A percentile compares a stretch with the other conserved stretches of the same genome.
Conservation (phyloP, 2,797 vertebrate genomes). For the Mastacembelus armatus region DNA sequence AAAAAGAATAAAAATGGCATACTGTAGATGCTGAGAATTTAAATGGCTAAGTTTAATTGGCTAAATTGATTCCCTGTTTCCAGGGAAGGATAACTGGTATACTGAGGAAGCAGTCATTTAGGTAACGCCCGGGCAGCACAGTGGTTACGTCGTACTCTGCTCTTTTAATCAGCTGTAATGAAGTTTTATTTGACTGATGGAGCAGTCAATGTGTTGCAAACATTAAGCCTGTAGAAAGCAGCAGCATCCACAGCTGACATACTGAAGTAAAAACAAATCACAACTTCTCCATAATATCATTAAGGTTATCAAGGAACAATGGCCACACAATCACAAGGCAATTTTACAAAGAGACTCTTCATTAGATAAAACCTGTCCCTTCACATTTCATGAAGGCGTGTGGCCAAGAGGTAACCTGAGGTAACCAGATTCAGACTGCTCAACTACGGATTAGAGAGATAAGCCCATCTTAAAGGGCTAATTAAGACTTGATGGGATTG, state of each 20-base stretch:
- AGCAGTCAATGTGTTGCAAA: conserved; percentile 9
- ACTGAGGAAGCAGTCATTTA: conserved; percentile 19
- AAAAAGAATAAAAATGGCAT: background rate
- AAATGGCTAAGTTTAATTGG: background rate
- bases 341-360: conserved; percentile 11
- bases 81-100: background rate
- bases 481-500: conserved; percentile 84
- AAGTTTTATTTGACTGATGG: conserved; percentile 13
- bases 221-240: background rate
- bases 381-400: conserved; percentile 26
- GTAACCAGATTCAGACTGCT: conserved; percentile 75
- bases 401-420: conserved; percentile 65
- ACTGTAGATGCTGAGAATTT: background rate
- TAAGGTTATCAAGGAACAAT: background rate
- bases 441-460: conserved; percentile 74
- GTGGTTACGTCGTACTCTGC: conserved; percentile 23
- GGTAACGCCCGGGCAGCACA: conserved; percentile 1
- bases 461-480: conserved; percentile 79
- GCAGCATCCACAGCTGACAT: background rate
- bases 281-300: background rate
- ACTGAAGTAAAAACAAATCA: background rate
- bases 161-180: conserved; percentile 17
- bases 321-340: background rate
- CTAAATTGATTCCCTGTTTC: background rate
- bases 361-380: conserved; percentile 21